These are phyloP conservation scores for Drepanosiphum platanoidis DNA, from an alignment of 2,888 invertebrate species.

Conservation along the genomic window DNA sequence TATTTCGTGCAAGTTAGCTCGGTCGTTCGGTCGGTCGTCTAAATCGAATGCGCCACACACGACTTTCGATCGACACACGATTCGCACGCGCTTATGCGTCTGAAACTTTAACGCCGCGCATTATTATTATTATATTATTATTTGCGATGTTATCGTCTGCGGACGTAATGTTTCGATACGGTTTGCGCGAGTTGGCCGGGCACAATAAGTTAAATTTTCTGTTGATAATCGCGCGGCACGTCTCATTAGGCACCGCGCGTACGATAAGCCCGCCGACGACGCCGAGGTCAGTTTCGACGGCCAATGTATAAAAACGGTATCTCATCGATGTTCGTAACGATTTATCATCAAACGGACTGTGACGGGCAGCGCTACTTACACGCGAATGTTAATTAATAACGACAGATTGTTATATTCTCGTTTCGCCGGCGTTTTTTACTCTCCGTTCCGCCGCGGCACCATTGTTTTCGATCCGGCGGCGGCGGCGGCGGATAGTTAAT, in stretches of 20 bases:
- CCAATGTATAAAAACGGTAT: slow-evolving; percentile 22
- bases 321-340: slow-evolving; percentile 15
- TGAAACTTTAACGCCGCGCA: too few species aligned
- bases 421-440: not conserved
- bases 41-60: too few species aligned
- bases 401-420: slow-evolving; percentile 21
- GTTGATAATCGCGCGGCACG: slow-evolving; percentile 34
- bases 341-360: slow-evolving; percentile 29
- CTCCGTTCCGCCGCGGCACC: not conserved
- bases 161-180: not conserved
- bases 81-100: not conserved
- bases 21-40: too few species aligned
- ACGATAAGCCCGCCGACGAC: slow-evolving; percentile 1
- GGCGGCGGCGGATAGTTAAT: too few species aligned
- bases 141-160: not conserved
- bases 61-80: too few species aligned
- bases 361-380: slow-evolving; percentile 18
- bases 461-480: not conserved
- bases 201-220: slow-evolving; percentile 18
- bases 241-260: slow-evolving; percentile 15
- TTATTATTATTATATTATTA: too few species aligned
- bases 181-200: not conserved
- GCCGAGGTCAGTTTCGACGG: not conserved
- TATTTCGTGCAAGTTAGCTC: too few species aligned
- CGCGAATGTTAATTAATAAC: slow-evolving; percentile 38